Conservation (phyloP, 2,888 invertebrate species). For the Xestia xanthographa region DNA sequence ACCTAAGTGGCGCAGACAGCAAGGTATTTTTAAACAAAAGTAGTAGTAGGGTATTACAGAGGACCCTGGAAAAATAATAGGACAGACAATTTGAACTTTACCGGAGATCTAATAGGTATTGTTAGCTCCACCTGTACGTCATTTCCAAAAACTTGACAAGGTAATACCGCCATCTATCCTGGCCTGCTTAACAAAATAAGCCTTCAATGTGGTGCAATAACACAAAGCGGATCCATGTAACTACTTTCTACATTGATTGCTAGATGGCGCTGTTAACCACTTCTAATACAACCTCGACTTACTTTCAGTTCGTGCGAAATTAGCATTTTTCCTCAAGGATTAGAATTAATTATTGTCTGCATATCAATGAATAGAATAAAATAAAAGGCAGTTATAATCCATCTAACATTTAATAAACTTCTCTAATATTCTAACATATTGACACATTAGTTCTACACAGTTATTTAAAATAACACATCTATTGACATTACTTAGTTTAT, state of each 20-base stretch:
- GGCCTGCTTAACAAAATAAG: not conserved
- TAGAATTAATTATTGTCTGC: slow-evolving; percentile 9
- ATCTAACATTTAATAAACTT: slow-evolving; percentile 89
- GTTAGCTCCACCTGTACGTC: slow-evolving; percentile 33
- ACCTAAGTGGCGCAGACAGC: too few relatives aligned
- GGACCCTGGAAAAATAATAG: too few relatives aligned
- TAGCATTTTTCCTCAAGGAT: not conserved
- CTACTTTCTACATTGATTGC: not conserved
- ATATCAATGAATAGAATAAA: not conserved
- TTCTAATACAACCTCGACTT: not conserved
- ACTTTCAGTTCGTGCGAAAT: not conserved
- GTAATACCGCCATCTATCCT: slow-evolving; percentile 40
- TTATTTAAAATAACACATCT: slow-evolving; percentile 82
- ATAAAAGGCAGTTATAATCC: slow-evolving; percentile 26
- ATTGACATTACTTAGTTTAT: slow-evolving; percentile 75
- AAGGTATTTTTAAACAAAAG: too few relatives aligned
- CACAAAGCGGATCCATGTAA: not conserved
- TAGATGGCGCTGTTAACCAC: slow-evolving; percentile 39
- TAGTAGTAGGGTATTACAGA: too few relatives aligned
- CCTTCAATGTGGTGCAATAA: not conserved
- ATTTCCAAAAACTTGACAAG: not conserved
- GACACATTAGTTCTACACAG: slow-evolving; percentile 86
- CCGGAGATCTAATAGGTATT: not conserved
- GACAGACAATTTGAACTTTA: not conserved
- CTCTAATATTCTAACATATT: slow-evolving; percentile 86